These are phyloP conservation scores for Xylocampa areola DNA, from an alignment of 2,888 invertebrate genomes.

Conservation along the genomic window DNA sequence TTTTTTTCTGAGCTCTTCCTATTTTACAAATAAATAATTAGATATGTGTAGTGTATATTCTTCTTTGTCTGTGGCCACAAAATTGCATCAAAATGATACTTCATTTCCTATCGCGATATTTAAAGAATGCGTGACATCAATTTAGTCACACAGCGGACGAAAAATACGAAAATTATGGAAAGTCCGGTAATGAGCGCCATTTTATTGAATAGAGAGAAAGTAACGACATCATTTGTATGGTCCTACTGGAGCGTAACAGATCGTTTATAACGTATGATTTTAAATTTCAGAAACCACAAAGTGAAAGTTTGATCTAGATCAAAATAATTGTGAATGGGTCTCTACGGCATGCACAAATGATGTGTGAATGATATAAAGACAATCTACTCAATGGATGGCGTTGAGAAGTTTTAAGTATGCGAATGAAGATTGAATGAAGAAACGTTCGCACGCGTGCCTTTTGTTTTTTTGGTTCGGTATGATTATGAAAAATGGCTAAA, in stretches of 20 bases:
- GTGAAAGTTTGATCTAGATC: slow-evolving; percentile 70
- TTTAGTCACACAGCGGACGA: slow-evolving; percentile 37
- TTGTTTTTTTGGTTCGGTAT: slow-evolving; percentile 25
- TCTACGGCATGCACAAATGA: slow-evolving; percentile 59
- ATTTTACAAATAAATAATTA: too few species aligned
- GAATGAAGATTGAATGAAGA: slow-evolving; percentile 25
- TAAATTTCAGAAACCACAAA: slow-evolving; percentile 76
- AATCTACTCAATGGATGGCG: slow-evolving; percentile 30
- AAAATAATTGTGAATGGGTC: slow-evolving; percentile 55
- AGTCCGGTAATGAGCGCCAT: slow-evolving; percentile 55
- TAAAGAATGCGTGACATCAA: slow-evolving; percentile 52
- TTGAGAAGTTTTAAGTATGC: slow-evolving; percentile 28
- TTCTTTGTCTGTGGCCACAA: too few species aligned
- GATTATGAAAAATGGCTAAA: slow-evolving; percentile 16
- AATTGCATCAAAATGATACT: slow-evolving; percentile 37
- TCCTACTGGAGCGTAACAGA: slow-evolving; percentile 75
- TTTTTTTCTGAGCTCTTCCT: too few species aligned
- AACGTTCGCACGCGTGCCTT: slow-evolving; percentile 34
- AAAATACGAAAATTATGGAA: slow-evolving; percentile 52
- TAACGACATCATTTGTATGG: slow-evolving; percentile 60
- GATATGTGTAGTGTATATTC: too few species aligned
- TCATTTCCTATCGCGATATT: slow-evolving; percentile 37
- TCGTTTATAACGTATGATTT: slow-evolving; percentile 75
- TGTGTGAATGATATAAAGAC: slow-evolving; percentile 58
- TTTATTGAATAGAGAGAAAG: slow-evolving; percentile 68